A percentile compares a stretch with the other conserved stretches of the same genome.
Evolutionary conservation across 2,888 invertebrate species (phyloP).

Genomic region (Poecilobothrus nobilitatus): DNA sequence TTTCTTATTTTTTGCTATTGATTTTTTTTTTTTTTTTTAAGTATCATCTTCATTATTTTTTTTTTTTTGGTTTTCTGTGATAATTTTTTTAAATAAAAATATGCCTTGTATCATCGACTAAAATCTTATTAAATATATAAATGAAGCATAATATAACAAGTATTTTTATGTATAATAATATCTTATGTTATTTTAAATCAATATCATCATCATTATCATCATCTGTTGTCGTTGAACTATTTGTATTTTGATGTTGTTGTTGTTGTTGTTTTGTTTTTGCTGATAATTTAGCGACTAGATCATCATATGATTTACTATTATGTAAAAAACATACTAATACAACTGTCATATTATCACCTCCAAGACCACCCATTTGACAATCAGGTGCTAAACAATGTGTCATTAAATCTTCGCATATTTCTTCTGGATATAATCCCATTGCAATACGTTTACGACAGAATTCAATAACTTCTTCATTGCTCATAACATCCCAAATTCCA

Average conservation of each 20-base stretch:
- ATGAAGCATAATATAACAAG: conserved; percentile 1
- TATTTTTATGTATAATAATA: conserved; percentile 2
- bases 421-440: conserved; percentile 78
- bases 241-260: conserved; percentile 15
- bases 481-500: conserved; percentile 98
- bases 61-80: background rate
- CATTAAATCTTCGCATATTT: conserved; percentile 93
- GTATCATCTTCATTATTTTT: background rate
- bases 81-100: background rate
- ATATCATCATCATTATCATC: conserved; percentile 18
- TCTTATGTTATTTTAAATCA: conserved; percentile 25
- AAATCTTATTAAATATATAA: background rate
- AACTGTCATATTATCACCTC: conserved; percentile 99
- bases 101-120: background rate
- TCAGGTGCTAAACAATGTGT: conserved; percentile 93
- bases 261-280: conserved; percentile 21
- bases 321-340: conserved; percentile 68
- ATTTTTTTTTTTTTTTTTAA: background rate
- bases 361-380: conserved; percentile 91
- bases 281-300: conserved; percentile 38
- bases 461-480: conserved; percentile 85
- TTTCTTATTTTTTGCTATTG: background rate
- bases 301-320: conserved; percentile 37
- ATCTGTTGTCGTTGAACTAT: conserved; percentile 16
- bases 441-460: conserved; percentile 80